Base-by-base conservation (phyloP, 2,888 invertebrate species). In the Mesorhabditis sp. region DNA sequence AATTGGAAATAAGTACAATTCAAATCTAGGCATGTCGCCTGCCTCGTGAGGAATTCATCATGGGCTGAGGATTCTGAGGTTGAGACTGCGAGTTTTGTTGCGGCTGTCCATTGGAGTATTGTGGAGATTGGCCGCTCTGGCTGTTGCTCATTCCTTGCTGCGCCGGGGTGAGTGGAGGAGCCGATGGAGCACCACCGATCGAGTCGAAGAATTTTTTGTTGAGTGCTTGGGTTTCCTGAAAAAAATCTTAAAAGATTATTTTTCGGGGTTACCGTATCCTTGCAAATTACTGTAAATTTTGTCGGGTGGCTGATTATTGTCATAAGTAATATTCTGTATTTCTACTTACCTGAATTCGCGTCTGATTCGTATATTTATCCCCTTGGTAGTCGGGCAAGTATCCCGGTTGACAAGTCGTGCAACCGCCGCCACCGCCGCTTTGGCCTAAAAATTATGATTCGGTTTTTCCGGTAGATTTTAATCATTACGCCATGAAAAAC, bases 361-460 rank as follows among this genome's bases (percentile, higher is more conserved):
- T 74, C 5, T 74, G 79, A 66, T 82, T 73, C 42, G 82, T 82
- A 77, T 76, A 82, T 65, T 74, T 67, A 68, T 82, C 82, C 58
- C 82, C 82, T 69, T 77, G 79, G 70, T 81, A 82, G 70, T 82
- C 80, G 65, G 82, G 82, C n/a, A 83, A 74, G 69, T 82, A 82
- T 42, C 83, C 83, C n/a, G 81, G 81, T 58, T 77, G 70, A 66
- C 70, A 74, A 2, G 62, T 62, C 6, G 75, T 72, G n/a, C 70
- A 72, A 7, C 69, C 44, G 45, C 42, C 67, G 44, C 45, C 62
- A 65, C 67, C 67, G 58, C 45, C 45, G 65, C 66, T 69, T 50
- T 50, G 58, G n/a, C 58, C 58, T 50, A 50, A 50, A n/a, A 28
- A 28, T 28, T 28, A 28, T 28, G 2, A 2, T 28, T 28, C 28